Evolutionary conservation across 2,797 vertebrate species (phyloP), one percentile per base, ranked within the genome.

Genomic region (Manis javanica): DNA sequence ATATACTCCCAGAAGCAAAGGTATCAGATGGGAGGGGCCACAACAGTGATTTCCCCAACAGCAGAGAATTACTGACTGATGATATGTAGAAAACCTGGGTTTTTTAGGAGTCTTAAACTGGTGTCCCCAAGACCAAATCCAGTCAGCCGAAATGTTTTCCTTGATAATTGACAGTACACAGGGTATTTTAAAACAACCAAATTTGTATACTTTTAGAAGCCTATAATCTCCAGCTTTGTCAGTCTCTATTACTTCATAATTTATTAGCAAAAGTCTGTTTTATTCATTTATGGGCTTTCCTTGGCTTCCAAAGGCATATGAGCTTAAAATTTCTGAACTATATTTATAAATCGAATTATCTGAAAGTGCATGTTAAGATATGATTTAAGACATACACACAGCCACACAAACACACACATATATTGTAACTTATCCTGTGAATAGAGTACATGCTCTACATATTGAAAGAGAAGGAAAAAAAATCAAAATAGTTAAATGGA

Each of bases 401-500:
- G 37, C 37, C 15, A 92, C 42, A 55, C 34, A 88, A 59, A 5
- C 61, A n/a, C 34, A 96, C 85, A 1, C 68, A 66, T 68, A 87
- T 37, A 74, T 75, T 96, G 59, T 89, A 89, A 96, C 57, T 74
- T 88, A 96, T 26, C 49, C n/a, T 84, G 9, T 74, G n/a, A 12
- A 92, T 84, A 88, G 59, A 95, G 94, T n/a, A 90, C 90, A 68
- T 89, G 16, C 82, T 95, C 74, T 96, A 77, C 19, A 81, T 64
- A 93, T 16, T 59, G 66, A 26, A 71, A 42, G 34, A 34, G 16
- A 72, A 82, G 74, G 12, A 1, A 34, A 63, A 95, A 85, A 96
- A 95, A 66, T 95, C 79, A 95, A 96, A 93, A 95, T n/a, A 97
- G 51, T 86, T 97, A 96, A 96, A 11, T 95, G 46, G 77, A 97